Percentiles rank a stretch among this genome's conserved stretches.
Evolutionary conservation across 2,797 vertebrate genomes (phyloP).

Genomic region (Microctenopoma lineatum): DNA sequence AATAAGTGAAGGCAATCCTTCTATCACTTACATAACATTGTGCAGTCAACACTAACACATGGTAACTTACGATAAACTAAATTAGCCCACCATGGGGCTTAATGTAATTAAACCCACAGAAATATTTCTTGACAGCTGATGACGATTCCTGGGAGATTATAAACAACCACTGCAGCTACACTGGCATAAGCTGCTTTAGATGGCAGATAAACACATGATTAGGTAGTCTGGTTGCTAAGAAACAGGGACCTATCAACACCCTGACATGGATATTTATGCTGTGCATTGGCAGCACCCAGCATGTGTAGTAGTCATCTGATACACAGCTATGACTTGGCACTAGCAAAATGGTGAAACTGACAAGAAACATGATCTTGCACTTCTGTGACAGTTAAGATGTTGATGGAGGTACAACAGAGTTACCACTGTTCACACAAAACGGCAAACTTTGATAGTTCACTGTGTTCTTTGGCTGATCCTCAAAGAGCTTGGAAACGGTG

Average conservation of each 20-base stretch:
- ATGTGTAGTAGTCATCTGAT: conserved; percentile 76
- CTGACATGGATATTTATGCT: conserved; percentile 72
- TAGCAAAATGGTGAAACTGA: conserved; percentile 58
- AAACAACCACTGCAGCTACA: conserved; percentile 49
- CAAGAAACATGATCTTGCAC: conserved; percentile 68
- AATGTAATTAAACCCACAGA: conserved; percentile 46
- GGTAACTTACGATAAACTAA: conserved; percentile 38
- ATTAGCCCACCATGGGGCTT: conserved; percentile 16
- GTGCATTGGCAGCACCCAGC: conserved; percentile 42
- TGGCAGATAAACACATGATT: conserved; percentile 63
- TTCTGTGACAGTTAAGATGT: conserved; percentile 52
- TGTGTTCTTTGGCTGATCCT: neutral
- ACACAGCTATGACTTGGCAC: conserved; percentile 64
- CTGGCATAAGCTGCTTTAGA: conserved; percentile 45
- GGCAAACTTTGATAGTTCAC: neutral
- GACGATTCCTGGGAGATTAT: conserved; percentile 51
- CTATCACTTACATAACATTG: conserved; percentile 9
- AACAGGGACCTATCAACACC: conserved; percentile 68
- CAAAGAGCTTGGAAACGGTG: neutral
- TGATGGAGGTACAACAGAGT: conserved; percentile 40
- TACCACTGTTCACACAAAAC: conserved; percentile 26
- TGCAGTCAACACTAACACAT: conserved; percentile 32
- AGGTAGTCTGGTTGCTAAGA: conserved; percentile 71
- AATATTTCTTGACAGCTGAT: conserved; percentile 49
- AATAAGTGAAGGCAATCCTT: neutral